Conservation (phyloP, 1,140 invertebrate species). For the Rhagoletis pomonella region DNA sequence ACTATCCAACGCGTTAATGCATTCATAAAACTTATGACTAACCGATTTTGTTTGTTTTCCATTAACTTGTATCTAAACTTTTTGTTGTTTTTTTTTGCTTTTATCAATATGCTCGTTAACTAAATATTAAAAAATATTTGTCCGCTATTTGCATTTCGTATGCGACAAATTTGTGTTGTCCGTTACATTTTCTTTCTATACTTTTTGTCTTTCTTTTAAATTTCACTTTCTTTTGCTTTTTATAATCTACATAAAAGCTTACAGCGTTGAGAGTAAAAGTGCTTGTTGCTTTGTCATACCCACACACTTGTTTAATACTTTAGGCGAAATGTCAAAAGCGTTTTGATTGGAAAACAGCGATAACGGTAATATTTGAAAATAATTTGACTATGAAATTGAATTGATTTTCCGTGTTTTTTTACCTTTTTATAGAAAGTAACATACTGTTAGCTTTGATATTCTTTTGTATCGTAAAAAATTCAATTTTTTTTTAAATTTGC, state of each 20-base stretch:
- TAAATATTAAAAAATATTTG: no score
- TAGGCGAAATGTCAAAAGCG: not conserved
- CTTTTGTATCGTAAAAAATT: not conserved
- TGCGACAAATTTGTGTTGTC: not conserved
- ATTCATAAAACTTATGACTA: no score
- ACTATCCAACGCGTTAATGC: no score
- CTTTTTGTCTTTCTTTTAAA: not conserved
- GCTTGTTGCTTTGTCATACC: not conserved
- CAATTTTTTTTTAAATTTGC: not conserved
- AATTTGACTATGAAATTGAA: not conserved
- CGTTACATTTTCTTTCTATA: not conserved
- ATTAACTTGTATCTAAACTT: no score
- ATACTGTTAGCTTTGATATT: no score
- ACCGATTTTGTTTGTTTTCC: no score
- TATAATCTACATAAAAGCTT: not conserved
- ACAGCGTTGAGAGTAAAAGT: constrained; percentile 27
- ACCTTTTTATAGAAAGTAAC: no score
- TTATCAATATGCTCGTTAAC: no score
- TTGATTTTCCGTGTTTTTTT: not conserved
- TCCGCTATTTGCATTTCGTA: not conserved
- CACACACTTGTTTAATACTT: not conserved
- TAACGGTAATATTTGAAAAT: not conserved
- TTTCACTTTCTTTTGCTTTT: not conserved
- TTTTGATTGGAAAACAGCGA: not conserved
- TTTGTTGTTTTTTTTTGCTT: no score